Base-by-base conservation (phyloP, 1,140 invertebrate species). In the Watersipora subatra region DNA sequence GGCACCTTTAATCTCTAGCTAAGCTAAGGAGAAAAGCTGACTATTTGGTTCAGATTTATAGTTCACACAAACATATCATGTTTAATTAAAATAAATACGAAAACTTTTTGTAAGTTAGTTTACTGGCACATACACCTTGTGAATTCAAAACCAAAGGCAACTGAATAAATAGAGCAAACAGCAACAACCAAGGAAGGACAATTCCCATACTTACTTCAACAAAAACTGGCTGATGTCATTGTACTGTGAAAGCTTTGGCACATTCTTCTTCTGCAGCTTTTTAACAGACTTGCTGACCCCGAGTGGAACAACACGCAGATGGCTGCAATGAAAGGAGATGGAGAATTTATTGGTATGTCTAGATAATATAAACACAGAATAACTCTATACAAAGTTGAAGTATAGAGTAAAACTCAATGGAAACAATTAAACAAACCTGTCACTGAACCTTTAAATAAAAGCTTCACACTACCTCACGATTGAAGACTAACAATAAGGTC, bases 281-380 rank as follows among this genome's bases (percentile, higher is more conserved):
- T 95, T 95, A 0, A 96, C 87, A n/a, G 90, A 87, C 76, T 85
- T 89, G n/a, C 88, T 89, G 20, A 97, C 78, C 12, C 94, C 95
- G 46, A 90, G 86, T 0, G 96, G 93, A 27, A 88, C 81, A 20
- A 84, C 75, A 66, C 78, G 79, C 28, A 85, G 78, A 30, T 82
- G 78, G 70, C 82, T 83, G 69, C 63, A 75, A 69, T 24, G 28
- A 66, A 56, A 68, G 62, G 25, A 62, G 64, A 25, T 7, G 22
- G 17, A 22, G 17, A 17, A 22, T 22, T 55, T 17, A 17, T 22
- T 17, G 17, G 22, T 17, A 17, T 55, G 46, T 22, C 46, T 55
- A 55, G n/a, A n/a, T n/a, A n/a, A n/a, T n/a, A n/a, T n/a, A n/a
- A n/a, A n/a, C n/a, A n/a, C n/a, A n/a, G n/a, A n/a, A n/a, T n/a